Percentiles rank a stretch among this genome's conserved stretches.
phyloP scores from a whole-genome alignment of 2,888 invertebrate genomes.

The Frankliniella fusca region DNA sequence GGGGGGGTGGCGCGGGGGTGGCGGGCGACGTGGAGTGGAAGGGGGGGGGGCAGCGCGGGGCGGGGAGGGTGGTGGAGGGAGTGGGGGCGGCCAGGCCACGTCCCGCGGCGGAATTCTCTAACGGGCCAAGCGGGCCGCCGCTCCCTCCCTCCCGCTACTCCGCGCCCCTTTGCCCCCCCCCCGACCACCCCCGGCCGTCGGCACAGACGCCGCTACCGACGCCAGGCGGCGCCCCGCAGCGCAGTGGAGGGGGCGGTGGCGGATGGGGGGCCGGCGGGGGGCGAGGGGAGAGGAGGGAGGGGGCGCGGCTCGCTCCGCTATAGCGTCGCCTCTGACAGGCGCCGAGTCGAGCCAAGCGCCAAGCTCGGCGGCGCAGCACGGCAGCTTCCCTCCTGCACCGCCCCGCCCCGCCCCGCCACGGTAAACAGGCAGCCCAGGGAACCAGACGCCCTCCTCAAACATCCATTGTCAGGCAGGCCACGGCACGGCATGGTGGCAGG shows the following conservation, averaged over 20 bases:
- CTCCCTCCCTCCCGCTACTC: background rate
- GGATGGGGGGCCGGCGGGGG: background rate
- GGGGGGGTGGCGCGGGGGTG: background rate
- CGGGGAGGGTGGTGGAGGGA: background rate
- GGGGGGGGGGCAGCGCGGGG: background rate
- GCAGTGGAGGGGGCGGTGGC: background rate
- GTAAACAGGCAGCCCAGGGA: background rate
- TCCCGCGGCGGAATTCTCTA: slow-evolving; percentile 18
- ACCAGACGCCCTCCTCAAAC: background rate
- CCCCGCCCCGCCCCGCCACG: background rate
- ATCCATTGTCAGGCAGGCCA: background rate
- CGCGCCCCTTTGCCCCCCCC: background rate
- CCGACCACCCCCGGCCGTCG: background rate
- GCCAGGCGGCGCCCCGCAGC: background rate
- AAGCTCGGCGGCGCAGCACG: background rate
- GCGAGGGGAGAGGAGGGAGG: background rate
- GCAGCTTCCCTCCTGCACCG: background rate
- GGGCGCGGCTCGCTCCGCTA: background rate
- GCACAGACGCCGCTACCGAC: slow-evolving; percentile 22
- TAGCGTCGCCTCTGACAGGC: slow-evolving; percentile 4
- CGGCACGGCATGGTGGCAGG: background rate
- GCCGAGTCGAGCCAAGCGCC: background rate
- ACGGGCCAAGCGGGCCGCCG: slow-evolving; percentile 1
- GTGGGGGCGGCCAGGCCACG: background rate
- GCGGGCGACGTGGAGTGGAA: background rate